Percentiles rank a stretch among this genome's conserved stretches.
Conservation (phyloP, 2,113 vertebrate genomes). For the Sturnira hondurensis region DNA sequence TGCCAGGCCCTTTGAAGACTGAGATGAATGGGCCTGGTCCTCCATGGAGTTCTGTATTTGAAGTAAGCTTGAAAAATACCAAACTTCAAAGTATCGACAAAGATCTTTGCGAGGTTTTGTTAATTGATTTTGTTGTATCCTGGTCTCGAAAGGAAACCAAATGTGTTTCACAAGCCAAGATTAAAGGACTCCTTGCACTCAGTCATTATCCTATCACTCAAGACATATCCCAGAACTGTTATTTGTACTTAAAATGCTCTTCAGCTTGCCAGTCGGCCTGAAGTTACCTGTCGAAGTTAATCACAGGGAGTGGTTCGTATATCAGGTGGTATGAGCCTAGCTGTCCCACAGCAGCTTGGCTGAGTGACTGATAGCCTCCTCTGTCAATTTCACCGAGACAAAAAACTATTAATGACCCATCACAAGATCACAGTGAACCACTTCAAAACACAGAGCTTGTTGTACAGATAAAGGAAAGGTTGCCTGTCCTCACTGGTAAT, state of each 20-base stretch:
- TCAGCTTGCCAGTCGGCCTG: neutral
- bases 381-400: neutral
- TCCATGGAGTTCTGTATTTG: neutral
- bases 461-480: neutral
- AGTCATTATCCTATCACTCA: slow-evolving; percentile 4
- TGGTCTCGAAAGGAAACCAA: neutral
- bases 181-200: neutral
- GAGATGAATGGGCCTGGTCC: neutral
- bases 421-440: neutral
- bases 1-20: neutral
- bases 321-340: neutral
- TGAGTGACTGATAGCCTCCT: neutral
- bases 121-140: neutral
- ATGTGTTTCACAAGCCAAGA: slow-evolving; percentile 5
- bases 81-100: neutral
- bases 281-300: neutral
- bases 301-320: neutral
- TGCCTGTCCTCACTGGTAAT: neutral
- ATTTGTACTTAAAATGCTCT: slow-evolving; percentile 8
- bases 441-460: neutral
- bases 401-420: neutral
- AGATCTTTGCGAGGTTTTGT: neutral
- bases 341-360: neutral
- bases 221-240: neutral
- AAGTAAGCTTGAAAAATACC: neutral